phyloP scores from a whole-genome alignment of 2,113 vertebrate genomes.

The Camelus bactrianus region DNA sequence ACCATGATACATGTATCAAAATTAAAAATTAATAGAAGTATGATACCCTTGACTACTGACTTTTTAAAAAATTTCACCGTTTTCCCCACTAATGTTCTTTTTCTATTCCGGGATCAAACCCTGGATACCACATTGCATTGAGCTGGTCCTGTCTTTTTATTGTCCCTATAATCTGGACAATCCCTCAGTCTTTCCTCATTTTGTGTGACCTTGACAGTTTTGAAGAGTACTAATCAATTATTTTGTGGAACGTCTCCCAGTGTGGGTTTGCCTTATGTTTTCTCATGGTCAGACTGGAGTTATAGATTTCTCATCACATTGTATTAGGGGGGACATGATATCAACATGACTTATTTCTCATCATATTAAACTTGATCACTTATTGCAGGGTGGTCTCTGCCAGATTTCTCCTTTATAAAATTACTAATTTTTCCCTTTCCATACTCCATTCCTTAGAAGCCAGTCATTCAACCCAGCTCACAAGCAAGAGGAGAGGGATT shows the following conservation, averaged over 20 bases:
- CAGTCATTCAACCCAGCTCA: background rate
- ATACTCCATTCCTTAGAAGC: background rate
- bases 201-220: background rate
- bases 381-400: background rate
- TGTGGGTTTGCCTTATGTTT: background rate
- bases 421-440: background rate
- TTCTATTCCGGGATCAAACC: background rate
- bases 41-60: background rate
- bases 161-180: background rate
- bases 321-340: background rate
- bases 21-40: background rate
- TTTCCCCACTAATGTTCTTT: background rate
- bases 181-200: background rate
- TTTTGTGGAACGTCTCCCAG: background rate
- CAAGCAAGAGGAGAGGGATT: background rate
- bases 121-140: background rate
- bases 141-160: background rate
- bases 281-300: background rate
- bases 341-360: background rate
- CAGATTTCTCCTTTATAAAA: background rate
- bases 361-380: background rate
- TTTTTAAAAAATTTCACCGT: background rate
- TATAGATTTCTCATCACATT: background rate
- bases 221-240: background rate
- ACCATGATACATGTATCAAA: background rate